Percentiles rank a stretch among this genome's conserved stretches.
These are phyloP conservation scores for Bruchidius siliquastri DNA, from an alignment of 2,888 invertebrate species.

Conservation along the genomic window DNA sequence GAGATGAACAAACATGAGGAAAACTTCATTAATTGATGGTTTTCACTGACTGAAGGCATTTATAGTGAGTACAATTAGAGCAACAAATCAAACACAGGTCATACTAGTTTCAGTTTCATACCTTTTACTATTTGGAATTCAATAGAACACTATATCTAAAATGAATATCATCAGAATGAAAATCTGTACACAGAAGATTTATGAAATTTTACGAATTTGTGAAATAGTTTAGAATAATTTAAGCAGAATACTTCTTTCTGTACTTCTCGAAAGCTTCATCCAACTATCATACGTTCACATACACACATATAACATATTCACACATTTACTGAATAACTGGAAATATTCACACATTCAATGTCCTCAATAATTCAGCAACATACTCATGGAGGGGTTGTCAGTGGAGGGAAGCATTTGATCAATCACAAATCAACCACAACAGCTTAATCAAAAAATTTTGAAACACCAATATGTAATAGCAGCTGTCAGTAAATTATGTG, in stretches of 20 bases:
- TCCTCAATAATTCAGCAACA: background rate
- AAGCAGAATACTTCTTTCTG: background rate
- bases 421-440: background rate
- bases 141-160: background rate
- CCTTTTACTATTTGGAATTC: background rate
- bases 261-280: background rate
- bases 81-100: background rate
- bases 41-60: background rate
- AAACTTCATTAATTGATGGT: too few species aligned
- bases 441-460: background rate
- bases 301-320: background rate
- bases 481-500: too few species aligned
- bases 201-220: background rate
- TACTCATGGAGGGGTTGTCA: background rate
- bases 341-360: background rate
- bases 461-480: too few species aligned
- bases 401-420: background rate
- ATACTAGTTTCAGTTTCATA: background rate
- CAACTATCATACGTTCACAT: background rate
- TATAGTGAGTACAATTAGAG: background rate
- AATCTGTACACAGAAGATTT: background rate
- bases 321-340: background rate
- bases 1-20: too few species aligned
- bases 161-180: background rate
- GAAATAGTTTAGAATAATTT: background rate